Base-by-base conservation (phyloP, 2,888 invertebrate genomes). In the Acholoe squamosa region DNA sequence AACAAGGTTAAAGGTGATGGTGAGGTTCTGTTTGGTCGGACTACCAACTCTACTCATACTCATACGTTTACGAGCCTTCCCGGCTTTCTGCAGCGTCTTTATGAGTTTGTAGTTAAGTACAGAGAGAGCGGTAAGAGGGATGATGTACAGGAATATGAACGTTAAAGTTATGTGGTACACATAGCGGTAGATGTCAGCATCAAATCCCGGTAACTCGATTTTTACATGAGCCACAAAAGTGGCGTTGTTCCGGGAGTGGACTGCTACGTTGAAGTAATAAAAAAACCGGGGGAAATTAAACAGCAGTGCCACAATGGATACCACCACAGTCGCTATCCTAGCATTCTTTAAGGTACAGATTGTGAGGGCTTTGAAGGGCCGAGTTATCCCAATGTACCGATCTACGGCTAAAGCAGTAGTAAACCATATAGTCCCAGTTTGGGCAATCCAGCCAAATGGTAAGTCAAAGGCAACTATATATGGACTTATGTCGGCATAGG, bases 381-480 rank as follows among this genome's bases (percentile, higher is more conserved):
- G 19, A 3, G 89, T 52, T 12, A 91, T 89, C 14, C 91, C 90
- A 12, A 91, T 67, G 56, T 77, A 91, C 28, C 91, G 84, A 43
- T 91, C 91, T 0, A 43, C 51, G 19, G 91, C 91, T 22, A 91
- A 25, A 16, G 89, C 25, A 19, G 54, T 89, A 0, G 91, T 91
- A 1, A 91, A 67, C 91, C 91, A 91, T 71, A 91, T 91, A 0
- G 89, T 91, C 34, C 91, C 90, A 3, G 91, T 91, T 77, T 91
- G 91, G 25, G 89, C 86, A 0, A 91, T 89, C 91, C 91, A 91
- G 10, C 91, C 91, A 31, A 90, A 43, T 25, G 91, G 91, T 33
- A 91, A 33, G 31, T n/a, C 89, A 54, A 89, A 89, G 22, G 91
- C 91, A 1, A 91, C 76, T 31, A 91, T 89, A 61, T 91, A 91